Base-by-base conservation (phyloP, 2,888 invertebrate genomes). In the Neoitamus cyanurus region DNA sequence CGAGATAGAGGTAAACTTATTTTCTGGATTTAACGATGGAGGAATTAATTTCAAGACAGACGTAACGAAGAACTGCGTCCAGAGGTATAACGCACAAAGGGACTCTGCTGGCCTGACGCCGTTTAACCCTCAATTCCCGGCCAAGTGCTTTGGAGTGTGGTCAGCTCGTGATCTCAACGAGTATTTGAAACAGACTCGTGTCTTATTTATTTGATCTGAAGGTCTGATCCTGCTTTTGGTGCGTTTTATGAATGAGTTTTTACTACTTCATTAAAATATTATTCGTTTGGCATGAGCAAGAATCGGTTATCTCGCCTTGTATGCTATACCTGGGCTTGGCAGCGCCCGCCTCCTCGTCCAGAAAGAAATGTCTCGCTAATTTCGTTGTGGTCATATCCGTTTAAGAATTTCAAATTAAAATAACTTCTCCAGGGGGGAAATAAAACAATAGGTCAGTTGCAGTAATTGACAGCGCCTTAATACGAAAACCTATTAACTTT, bases 251-350 rank as follows among this genome's bases (percentile, higher is more conserved):
- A 90, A 90, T 90, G 90, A 89, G 89, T 90, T 90, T 42, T 90
- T 90, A 90, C 91, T 90, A 90, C 91, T 90, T 90, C 90, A 90
- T 90, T 90, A 90, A 90, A 90, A 89, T 84, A 86, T 83, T 85
- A 84, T 85, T 85, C 68, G 25, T 37, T 69, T 34, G n/a, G 36
- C 82, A 82, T 82, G 69, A 82, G 69, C 82, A 82, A 69, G 30
- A 82, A 82, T 82, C 82, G 69, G 34, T 82, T 82, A 82, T 58
- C 2, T 58, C 25, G 58, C 58, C 25, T 15, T 13, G 15, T 25
- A 20, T 58, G 25, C 20, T 58, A 48, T 9, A 15, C 58, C 58
- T 58, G 25, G 5, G 15, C 9, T 58, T 58, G 58, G 58, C 2
- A 15, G 25, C 1, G 11, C 3, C 7, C 20, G 7, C 58, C 20